A percentile compares a stretch with the other conserved stretches of the same genome.
Conservation (phyloP, 2,113 vertebrate genomes). For the Festucalex cinctus region DNA sequence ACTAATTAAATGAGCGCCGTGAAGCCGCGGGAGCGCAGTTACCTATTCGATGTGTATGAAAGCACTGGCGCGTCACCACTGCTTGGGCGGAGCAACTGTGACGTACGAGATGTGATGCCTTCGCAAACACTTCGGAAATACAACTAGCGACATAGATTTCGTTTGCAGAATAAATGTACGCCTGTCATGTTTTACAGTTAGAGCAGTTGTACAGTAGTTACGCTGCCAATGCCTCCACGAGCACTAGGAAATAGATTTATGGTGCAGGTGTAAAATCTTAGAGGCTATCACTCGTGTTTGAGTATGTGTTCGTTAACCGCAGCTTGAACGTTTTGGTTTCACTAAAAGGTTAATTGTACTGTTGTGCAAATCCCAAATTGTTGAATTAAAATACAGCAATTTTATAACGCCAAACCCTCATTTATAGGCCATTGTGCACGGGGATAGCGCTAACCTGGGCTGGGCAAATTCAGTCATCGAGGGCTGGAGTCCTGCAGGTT, state of each 20-base stretch:
- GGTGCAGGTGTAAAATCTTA: too few species aligned
- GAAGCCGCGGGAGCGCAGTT: conserved; percentile 49
- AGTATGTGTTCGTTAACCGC: too few species aligned
- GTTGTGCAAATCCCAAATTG: too few species aligned
- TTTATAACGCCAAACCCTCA: neutral
- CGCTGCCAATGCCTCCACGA: neutral
- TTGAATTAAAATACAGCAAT: neutral
- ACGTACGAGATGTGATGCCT: neutral
- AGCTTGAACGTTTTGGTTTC: too few species aligned
- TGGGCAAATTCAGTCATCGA: too few species aligned
- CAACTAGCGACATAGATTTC: neutral
- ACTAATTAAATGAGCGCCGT: conserved; percentile 40
- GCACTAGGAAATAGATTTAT: neutral
- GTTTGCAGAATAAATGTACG: neutral
- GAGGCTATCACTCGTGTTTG: too few species aligned
- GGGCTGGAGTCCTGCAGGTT: too few species aligned
- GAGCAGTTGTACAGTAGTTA: too few species aligned
- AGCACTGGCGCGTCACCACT: conserved; percentile 52
- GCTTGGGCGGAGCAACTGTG: conserved; percentile 8
- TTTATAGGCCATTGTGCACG: neutral
- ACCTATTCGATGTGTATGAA: neutral
- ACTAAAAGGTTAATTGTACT: too few species aligned
- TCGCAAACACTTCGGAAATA: neutral
- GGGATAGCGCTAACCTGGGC: too few species aligned
- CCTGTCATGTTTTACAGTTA: too few species aligned